Evolutionary conservation across 2,113 vertebrate species (phyloP).

Genomic region (Eulacestoma nigropectus): DNA sequence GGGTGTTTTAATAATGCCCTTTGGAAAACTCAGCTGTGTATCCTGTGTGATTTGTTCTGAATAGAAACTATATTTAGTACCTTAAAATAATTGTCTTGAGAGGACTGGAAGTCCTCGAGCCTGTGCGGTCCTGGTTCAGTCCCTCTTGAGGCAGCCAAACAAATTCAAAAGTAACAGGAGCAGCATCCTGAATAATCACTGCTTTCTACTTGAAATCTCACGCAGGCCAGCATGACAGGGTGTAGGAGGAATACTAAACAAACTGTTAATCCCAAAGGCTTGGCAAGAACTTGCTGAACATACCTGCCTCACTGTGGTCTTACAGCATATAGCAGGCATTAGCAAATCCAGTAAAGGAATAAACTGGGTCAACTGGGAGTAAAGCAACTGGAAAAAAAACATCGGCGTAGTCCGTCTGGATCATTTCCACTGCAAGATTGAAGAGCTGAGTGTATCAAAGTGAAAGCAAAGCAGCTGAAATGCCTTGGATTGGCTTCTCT

Average conservation of each 20-base stretch:
- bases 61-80: not conserved
- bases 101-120: not conserved
- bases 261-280: slow-evolving; percentile 38
- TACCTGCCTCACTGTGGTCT: slow-evolving; percentile 35
- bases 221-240: not conserved
- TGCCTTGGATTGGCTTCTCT: not conserved
- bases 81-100: not conserved
- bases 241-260: slow-evolving; percentile 45
- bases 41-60: not conserved
- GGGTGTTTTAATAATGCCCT: not conserved
- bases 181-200: not conserved
- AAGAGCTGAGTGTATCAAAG: not conserved
- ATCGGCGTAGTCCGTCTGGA: rapidly evolving
- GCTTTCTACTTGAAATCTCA: slow-evolving; percentile 28
- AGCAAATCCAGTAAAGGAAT: not conserved
- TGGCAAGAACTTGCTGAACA: not conserved
- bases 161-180: slow-evolving; percentile 5
- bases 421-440: not conserved
- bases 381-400: not conserved
- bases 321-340: not conserved
- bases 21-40: not conserved
- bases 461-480: not conserved
- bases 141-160: not conserved
- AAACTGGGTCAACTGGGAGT: not conserved
- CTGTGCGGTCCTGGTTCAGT: not conserved